Percentiles rank a stretch among this genome's conserved stretches.
Conservation (phyloP, 2,113 vertebrate species). For the Chelonoidis abingdonii region DNA sequence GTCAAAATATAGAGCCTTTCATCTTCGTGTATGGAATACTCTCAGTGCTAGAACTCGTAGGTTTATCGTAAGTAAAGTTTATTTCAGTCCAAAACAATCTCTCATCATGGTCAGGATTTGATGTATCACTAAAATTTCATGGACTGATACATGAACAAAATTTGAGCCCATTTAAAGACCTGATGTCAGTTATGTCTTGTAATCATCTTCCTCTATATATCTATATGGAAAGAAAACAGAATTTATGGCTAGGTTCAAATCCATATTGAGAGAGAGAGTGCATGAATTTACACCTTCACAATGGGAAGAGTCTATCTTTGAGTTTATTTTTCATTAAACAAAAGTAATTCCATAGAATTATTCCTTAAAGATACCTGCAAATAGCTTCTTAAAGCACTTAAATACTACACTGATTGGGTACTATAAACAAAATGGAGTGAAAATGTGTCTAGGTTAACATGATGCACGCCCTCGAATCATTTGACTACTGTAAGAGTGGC, state of each 20-base stretch:
- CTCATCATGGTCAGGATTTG: background rate
- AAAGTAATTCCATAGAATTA: background rate
- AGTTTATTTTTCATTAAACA: background rate
- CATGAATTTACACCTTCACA: background rate
- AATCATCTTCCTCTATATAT: background rate
- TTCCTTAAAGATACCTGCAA: background rate
- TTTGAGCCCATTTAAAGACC: background rate
- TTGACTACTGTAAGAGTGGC: background rate
- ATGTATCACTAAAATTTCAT: fast-evolving
- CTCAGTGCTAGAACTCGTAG: background rate
- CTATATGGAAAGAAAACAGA: background rate
- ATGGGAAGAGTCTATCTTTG: background rate
- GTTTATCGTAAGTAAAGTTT: background rate
- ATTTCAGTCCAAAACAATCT: background rate
- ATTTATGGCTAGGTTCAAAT: background rate
- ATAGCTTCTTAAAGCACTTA: background rate
- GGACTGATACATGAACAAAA: background rate
- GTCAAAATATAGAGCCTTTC: background rate
- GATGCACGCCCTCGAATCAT: background rate
- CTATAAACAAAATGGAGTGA: background rate
- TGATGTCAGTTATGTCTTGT: fast-evolving
- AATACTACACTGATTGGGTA: background rate
- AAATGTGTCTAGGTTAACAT: background rate
- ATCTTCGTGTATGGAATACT: background rate
- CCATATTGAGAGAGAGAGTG: background rate